phyloP scores from a whole-genome alignment of 23 tunicate species.

The Halocynthia aurantium region DNA sequence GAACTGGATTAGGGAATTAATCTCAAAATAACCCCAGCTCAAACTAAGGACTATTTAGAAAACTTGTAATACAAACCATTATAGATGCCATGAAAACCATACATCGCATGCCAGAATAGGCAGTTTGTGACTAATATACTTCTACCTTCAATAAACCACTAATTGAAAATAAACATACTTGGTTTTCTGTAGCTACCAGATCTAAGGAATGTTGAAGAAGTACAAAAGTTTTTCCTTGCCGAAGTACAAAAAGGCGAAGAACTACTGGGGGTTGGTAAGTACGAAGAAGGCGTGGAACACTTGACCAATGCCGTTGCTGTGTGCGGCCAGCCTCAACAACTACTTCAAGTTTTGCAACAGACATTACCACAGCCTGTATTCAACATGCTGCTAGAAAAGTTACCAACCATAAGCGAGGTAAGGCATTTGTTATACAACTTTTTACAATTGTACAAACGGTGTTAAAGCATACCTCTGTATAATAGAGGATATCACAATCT shows the following conservation, averaged over 20 bases:
- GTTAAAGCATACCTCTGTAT: background rate
- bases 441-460: background rate
- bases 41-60: background rate
- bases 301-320: slow-evolving; percentile 92
- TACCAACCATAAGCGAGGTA: slow-evolving; percentile 76
- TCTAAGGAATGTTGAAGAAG: slow-evolving; percentile 66
- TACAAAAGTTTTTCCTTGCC: slow-evolving; percentile 83
- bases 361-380: slow-evolving; percentile 85
- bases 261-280: slow-evolving; percentile 48
- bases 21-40: background rate
- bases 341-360: slow-evolving; percentile 69
- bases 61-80: background rate
- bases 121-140: background rate
- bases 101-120: too few relatives aligned
- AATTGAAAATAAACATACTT: background rate
- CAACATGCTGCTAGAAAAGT: slow-evolving; percentile 68
- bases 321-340: slow-evolving; percentile 94
- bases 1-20: background rate
- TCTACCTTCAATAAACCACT: background rate
- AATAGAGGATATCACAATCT: slow-evolving; percentile 20
- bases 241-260: slow-evolving; percentile 92
- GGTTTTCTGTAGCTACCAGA: slow-evolving; percentile 56
- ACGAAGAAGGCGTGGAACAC: slow-evolving; percentile 89
- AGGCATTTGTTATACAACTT: background rate
- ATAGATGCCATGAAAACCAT: too few relatives aligned